Evolutionary conservation across 2,797 vertebrate genomes (phyloP).

Genomic region (Caiman crocodilus): DNA sequence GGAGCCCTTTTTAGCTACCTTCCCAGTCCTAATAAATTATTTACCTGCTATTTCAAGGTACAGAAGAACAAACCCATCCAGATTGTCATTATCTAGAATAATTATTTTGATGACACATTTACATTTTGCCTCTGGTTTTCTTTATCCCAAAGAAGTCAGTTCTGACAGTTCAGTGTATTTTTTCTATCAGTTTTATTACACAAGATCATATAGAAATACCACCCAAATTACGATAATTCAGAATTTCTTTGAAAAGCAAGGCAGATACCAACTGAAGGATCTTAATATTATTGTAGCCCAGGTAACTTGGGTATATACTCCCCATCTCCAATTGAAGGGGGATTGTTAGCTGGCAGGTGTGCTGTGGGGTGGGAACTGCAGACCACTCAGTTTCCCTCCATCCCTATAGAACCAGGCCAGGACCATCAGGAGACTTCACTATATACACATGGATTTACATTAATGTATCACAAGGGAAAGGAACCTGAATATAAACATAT

Average conservation of each 20-base stretch:
- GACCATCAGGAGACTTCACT: no score
- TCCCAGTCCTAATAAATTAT: constrained; percentile 42
- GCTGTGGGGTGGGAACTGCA: no score
- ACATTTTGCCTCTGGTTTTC: constrained; percentile 5
- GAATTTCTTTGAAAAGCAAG: background rate
- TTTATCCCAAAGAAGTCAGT: background rate
- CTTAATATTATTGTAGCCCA: no score
- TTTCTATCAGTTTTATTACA: background rate
- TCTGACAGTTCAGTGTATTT: background rate
- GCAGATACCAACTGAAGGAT: background rate
- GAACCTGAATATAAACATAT: no score
- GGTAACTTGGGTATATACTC: no score
- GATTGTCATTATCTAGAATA: constrained; percentile 51
- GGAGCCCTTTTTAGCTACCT: background rate
- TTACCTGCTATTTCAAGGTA: constrained; percentile 8
- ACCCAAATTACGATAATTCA: background rate
- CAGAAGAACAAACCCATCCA: constrained; percentile 1
- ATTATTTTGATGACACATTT: background rate
- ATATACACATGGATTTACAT: no score
- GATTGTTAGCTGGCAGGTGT: no score
- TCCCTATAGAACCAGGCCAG: no score
- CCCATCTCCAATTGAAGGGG: no score
- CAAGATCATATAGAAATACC: background rate
- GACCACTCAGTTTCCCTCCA: no score
- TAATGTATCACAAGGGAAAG: no score